phyloP scores from a whole-genome alignment of 1,140 invertebrate species.

The Chionoecetes opilio region DNA sequence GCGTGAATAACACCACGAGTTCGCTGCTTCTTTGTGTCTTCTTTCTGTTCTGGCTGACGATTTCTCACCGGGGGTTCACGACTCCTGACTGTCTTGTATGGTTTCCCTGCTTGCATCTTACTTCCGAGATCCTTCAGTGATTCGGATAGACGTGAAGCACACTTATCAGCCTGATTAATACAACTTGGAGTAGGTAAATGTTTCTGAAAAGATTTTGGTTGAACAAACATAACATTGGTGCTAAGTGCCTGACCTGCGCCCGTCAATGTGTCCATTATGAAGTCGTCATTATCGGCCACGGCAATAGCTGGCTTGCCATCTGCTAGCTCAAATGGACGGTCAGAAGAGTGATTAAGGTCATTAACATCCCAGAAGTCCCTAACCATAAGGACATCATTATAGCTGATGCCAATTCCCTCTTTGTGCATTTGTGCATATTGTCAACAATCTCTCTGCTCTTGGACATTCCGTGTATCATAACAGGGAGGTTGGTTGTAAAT shows the following conservation, averaged over 20 bases:
- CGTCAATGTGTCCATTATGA: not conserved
- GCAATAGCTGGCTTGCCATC: no score
- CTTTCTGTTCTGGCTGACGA: not conserved
- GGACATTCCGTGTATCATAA: not conserved
- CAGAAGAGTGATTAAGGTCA: not conserved
- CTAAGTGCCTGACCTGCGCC: not conserved
- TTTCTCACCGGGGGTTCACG: conserved; percentile 9
- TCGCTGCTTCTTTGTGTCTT: not conserved
- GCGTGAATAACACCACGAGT: conserved; percentile 30
- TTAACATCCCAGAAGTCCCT: not conserved
- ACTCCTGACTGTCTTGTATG: conserved; percentile 42
- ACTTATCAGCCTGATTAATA: not conserved
- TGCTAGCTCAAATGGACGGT: not conserved
- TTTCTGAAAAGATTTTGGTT: not conserved
- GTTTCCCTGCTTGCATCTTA: not conserved
- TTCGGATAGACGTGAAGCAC: not conserved
- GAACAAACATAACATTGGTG: conserved; percentile 34
- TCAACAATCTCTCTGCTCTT: conserved; percentile 22
- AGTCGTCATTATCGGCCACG: not conserved
- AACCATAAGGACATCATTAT: no score
- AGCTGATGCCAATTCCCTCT: no score
- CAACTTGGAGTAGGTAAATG: no score
- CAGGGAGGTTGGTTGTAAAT: not conserved
- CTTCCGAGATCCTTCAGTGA: not conserved
- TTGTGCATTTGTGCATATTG: no score